phyloP scores from a whole-genome alignment of 2,113 vertebrate species.

The Pygoscelis adeliae region DNA sequence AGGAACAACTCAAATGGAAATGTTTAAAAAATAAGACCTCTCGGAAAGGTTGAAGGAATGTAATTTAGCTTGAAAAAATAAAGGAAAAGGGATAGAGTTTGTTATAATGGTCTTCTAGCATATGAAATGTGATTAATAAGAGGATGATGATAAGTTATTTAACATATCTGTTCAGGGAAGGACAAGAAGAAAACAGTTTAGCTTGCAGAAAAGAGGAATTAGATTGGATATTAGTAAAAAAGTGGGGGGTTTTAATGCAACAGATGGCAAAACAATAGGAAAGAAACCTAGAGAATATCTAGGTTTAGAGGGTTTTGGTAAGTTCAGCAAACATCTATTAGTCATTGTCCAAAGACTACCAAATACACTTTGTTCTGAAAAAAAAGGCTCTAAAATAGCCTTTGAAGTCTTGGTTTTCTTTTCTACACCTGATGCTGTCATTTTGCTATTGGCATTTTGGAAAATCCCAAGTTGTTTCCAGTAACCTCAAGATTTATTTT shows the following conservation, averaged over 20 bases:
- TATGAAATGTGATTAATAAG: neutral
- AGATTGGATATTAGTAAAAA: neutral
- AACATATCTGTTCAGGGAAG: neutral
- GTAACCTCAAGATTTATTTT: neutral
- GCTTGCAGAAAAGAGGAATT: neutral
- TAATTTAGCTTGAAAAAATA: neutral
- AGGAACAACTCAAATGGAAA: neutral
- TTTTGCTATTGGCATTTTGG: neutral
- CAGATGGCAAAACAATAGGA: neutral
- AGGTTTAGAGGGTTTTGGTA: neutral
- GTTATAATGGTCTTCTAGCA: neutral
- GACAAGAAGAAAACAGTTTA: neutral
- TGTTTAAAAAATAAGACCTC: neutral
- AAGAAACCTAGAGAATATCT: neutral
- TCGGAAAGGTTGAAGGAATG: neutral
- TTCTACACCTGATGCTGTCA: neutral
- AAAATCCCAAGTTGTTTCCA: neutral
- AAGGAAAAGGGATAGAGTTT: fast-evolving
- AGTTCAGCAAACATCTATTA: neutral
- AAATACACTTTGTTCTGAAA: neutral
- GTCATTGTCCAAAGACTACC: neutral
- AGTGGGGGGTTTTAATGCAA: fast-evolving
- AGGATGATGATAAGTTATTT: neutral
- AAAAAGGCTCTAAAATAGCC: neutral
- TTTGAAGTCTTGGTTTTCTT: neutral